phyloP scores from a whole-genome alignment of 2,888 invertebrate genomes.

The Hypena proboscidalis region DNA sequence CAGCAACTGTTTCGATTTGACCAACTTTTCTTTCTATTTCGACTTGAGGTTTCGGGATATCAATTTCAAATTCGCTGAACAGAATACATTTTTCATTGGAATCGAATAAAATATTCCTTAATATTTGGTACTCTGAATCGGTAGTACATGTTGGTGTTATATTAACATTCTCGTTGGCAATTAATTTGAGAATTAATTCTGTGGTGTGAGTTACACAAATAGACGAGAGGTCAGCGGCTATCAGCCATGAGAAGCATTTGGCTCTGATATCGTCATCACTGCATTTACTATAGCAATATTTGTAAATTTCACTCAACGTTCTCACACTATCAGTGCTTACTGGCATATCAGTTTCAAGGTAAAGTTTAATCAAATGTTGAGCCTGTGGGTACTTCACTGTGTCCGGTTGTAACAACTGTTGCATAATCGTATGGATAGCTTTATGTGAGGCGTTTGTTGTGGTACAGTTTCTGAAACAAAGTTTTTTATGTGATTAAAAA shows the following conservation, averaged over 20 bases:
- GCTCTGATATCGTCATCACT: constrained; percentile 54
- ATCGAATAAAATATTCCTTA: constrained; percentile 61
- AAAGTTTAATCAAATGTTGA: constrained; percentile 67
- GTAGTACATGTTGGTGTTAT: constrained; percentile 4
- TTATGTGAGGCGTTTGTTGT: constrained; percentile 54
- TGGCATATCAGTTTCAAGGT: constrained; percentile 73
- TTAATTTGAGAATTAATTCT: constrained; percentile 60
- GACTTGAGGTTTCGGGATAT: constrained; percentile 28
- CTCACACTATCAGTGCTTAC: constrained; percentile 60
- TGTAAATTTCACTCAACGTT: constrained; percentile 61
- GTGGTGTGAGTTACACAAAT: constrained; percentile 42
- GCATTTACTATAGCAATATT: constrained; percentile 69
- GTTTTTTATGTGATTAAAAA: not conserved
- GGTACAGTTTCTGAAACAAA: constrained; percentile 66
- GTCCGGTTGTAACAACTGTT: constrained; percentile 55
- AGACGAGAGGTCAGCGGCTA: constrained; percentile 47
- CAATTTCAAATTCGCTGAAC: constrained; percentile 69
- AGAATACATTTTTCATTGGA: constrained; percentile 64
- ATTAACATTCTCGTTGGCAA: constrained; percentile 65
- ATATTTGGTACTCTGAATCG: constrained; percentile 28
- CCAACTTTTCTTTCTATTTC: constrained; percentile 23
- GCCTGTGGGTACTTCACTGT: constrained; percentile 59
- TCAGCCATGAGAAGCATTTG: constrained; percentile 66
- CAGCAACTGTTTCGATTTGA: constrained; percentile 47
- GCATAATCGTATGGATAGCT: constrained; percentile 65